Base-by-base conservation (phyloP, 2,888 invertebrate species). In the Apotomis betuletana region DNA sequence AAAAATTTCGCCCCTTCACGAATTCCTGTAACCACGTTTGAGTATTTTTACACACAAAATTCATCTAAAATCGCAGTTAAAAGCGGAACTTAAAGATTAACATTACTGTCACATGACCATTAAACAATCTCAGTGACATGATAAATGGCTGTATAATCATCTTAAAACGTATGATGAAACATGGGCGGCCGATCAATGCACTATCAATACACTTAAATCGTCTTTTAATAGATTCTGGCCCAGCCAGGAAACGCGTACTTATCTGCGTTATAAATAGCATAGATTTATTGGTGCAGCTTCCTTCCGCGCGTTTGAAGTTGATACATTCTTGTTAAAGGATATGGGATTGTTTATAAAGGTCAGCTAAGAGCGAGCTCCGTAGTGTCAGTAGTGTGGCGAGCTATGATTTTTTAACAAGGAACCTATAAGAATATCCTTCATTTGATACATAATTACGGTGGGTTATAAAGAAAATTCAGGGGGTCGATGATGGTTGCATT, bases 251-350 rank as follows among this genome's bases (percentile, higher is more conserved):
- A 67, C 59, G 41, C 13, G 59, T 59, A 67, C 67, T 67, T 67
- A 67, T 52, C 59, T 54, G 13, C 27, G 27, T 15, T 67, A 67
- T 59, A 67, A 67, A 67, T 67, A 67, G 67, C 59, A 15, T 3
- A 51, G 67, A 67, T 67, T 67, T 67, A 67, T 67, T 67, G 67
- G 41, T 67, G 38, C 38, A 41, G 67, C 44, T 67, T 67, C 67
- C 67, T 67, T 59, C 59, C 67, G 38, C 9, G 8, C 9, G 58
- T 67, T 67, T 67, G 67, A 67, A 59, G 59, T 67, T 5, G 54
- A 54, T 54, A 15, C 13, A 13, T 15, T 54, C 13, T 54, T 54
- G 54, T 15, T 54, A 54, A 13, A 15, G 54, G 54, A 13, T 54
- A 13, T 52, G 52, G 54, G 54, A 49, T 49, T 49, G 49, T 49